Conservation (phyloP, 2,113 vertebrate genomes). For the Motacilla tschutschensis region DNA sequence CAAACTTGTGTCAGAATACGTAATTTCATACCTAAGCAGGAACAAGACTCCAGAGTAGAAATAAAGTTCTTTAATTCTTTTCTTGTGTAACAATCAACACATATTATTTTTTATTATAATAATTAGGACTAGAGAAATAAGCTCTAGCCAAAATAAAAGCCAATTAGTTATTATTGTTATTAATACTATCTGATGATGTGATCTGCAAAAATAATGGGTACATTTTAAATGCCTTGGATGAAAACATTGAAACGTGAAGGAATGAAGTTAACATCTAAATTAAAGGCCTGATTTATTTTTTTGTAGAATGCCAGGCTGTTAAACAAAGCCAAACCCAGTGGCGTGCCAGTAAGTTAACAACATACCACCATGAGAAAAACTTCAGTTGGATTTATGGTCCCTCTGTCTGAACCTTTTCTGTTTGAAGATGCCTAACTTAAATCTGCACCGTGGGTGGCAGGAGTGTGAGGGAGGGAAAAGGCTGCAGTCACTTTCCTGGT, state of each 20-base stretch:
- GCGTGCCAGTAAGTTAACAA: not conserved
- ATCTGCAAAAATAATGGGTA: slow-evolving; percentile 22
- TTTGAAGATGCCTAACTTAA: slow-evolving; percentile 23
- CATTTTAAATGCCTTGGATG: not conserved
- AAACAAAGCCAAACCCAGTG: slow-evolving; percentile 17
- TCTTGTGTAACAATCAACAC: not conserved
- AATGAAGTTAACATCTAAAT: not conserved
- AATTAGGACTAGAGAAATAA: not conserved
- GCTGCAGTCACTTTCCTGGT: not conserved
- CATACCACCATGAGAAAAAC: not conserved
- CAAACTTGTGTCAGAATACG: not conserved
- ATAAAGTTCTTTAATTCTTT: not conserved
- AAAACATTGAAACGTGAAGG: slow-evolving; percentile 14
- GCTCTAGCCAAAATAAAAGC: not conserved
- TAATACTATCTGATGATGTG: slow-evolving; percentile 12
- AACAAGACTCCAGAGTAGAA: not conserved
- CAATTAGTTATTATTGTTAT: slow-evolving; percentile 3
- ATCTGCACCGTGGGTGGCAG: not conserved
- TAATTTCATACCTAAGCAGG: not conserved
- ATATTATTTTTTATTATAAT: slow-evolving; percentile 9
- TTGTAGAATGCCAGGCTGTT: not conserved
- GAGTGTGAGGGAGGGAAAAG: not conserved
- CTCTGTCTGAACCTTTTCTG: slow-evolving; percentile 25
- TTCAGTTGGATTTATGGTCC: slow-evolving; percentile 16
- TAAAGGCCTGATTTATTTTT: slow-evolving; percentile 22